phyloP scores from a whole-genome alignment of 1,140 invertebrate species.

The Pachypsylla venusta region DNA sequence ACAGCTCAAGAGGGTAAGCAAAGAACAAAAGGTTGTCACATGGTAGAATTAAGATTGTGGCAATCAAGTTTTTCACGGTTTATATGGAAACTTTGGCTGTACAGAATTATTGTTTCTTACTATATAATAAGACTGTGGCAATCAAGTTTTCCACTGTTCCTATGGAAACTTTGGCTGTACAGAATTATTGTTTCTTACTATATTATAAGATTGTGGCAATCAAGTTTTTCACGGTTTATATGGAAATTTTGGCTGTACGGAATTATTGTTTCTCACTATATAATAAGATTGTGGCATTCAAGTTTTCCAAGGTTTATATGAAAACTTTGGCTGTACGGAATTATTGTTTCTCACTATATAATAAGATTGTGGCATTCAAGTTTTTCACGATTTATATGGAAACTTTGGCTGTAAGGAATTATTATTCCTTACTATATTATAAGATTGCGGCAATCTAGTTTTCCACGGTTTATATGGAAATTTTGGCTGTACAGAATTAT shows the following conservation, averaged over 20 bases:
- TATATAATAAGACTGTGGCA: slow-evolving; percentile 31
- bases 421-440: slow-evolving; percentile 29
- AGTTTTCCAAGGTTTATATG: slow-evolving; percentile 29
- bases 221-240: slow-evolving; percentile 29
- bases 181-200: slow-evolving; percentile 25
- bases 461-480: slow-evolving; percentile 30
- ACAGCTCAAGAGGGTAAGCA: too few relatives aligned
- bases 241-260: slow-evolving; percentile 29
- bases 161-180: slow-evolving; percentile 30
- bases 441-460: slow-evolving; percentile 28
- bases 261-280: slow-evolving; percentile 26
- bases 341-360: slow-evolving; percentile 28
- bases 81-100: slow-evolving; percentile 30
- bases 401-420: too few relatives aligned
- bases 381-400: slow-evolving; percentile 29
- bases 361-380: slow-evolving; percentile 29
- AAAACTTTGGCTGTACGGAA: slow-evolving; percentile 30
- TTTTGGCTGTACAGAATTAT: too few relatives aligned
- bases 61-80: slow-evolving; percentile 27
- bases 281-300: slow-evolving; percentile 30
- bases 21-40: too few relatives aligned
- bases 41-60: slow-evolving; percentile 31
- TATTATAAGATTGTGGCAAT: slow-evolving; percentile 30
- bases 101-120: slow-evolving; percentile 24
- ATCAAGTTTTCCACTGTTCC: slow-evolving; percentile 27